Conservation (phyloP, 2,888 invertebrate genomes). For the Physocephala rufipes region DNA sequence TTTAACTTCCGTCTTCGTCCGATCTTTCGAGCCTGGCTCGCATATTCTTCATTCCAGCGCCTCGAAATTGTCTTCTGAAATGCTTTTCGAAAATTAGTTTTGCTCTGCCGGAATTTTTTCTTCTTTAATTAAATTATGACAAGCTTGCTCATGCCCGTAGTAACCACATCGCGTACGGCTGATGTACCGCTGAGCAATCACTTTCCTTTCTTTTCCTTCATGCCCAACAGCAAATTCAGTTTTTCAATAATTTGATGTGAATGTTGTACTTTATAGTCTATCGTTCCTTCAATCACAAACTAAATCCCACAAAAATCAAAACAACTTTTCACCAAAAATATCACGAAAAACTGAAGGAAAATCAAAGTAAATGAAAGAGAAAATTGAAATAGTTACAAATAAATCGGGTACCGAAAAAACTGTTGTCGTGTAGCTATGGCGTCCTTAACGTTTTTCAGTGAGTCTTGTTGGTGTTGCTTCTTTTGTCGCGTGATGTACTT, state of each 20-base stretch:
- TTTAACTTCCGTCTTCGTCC: background rate
- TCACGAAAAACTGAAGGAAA: background rate
- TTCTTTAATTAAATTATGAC: background rate
- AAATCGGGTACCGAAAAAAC: too few species aligned
- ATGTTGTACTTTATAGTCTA: too few species aligned
- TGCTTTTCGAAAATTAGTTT: constrained; percentile 5
- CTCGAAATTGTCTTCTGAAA: too few species aligned
- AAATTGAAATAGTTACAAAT: too few species aligned
- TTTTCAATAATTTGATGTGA: background rate
- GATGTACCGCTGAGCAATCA: background rate
- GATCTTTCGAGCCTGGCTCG: background rate
- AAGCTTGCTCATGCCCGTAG: background rate
- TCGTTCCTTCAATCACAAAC: too few species aligned
- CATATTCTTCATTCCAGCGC: too few species aligned
- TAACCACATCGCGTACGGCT: background rate
- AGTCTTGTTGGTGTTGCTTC: too few species aligned
- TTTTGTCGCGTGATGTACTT: too few species aligned
- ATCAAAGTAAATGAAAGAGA: too few species aligned
- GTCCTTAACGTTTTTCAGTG: too few species aligned
- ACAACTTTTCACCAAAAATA: constrained; percentile 29
- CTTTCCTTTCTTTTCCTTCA: background rate
- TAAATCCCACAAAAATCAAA: constrained; percentile 9
- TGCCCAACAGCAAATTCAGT: background rate
- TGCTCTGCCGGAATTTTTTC: background rate
- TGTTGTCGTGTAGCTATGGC: too few species aligned